Percentiles rank a stretch among this genome's conserved stretches.
Evolutionary conservation across 2,888 invertebrate species (phyloP).

Genomic region (Synanthedon myopaeformis): DNA sequence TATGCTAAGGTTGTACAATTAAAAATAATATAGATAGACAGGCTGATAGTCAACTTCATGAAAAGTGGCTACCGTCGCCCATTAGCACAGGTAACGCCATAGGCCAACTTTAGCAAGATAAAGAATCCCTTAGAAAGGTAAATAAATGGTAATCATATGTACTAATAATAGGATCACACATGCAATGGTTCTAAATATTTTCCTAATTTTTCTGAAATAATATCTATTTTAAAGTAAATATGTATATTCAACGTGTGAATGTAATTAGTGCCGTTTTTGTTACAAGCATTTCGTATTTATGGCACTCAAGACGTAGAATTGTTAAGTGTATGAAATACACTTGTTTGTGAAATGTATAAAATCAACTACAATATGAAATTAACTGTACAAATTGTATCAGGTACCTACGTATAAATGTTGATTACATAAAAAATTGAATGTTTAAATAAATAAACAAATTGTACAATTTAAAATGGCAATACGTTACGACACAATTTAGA

Average conservation of each 20-base stretch:
- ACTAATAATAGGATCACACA: conserved; percentile 1
- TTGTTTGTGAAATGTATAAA: conserved; percentile 28
- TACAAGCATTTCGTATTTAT: conserved; percentile 17
- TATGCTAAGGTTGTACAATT: too few relatives aligned
- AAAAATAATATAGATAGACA: too few relatives aligned
- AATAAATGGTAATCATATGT: too few relatives aligned
- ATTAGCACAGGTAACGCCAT: too few relatives aligned
- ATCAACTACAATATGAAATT: conserved; percentile 25
- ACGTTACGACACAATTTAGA: too few relatives aligned
- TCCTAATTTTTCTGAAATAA: conserved; percentile 32
- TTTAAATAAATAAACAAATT: conserved; percentile 15
- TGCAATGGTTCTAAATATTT: conserved; percentile 4
- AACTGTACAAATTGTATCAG: conserved; percentile 46
- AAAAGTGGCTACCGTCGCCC: too few relatives aligned
- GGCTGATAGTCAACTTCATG: too few relatives aligned
- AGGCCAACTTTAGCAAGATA: too few relatives aligned
- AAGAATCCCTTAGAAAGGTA: too few relatives aligned
- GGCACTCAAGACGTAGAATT: conserved; percentile 33
- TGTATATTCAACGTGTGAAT: background rate
- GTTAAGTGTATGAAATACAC: background rate
- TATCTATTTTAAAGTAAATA: conserved; percentile 15
- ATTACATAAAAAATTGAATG: conserved; percentile 23
- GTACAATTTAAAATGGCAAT: too few relatives aligned
- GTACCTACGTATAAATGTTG: conserved; percentile 29
- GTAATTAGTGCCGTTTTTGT: conserved; percentile 25